phyloP scores from a whole-genome alignment of 2,113 vertebrate genomes.

The Lonchura striata region DNA sequence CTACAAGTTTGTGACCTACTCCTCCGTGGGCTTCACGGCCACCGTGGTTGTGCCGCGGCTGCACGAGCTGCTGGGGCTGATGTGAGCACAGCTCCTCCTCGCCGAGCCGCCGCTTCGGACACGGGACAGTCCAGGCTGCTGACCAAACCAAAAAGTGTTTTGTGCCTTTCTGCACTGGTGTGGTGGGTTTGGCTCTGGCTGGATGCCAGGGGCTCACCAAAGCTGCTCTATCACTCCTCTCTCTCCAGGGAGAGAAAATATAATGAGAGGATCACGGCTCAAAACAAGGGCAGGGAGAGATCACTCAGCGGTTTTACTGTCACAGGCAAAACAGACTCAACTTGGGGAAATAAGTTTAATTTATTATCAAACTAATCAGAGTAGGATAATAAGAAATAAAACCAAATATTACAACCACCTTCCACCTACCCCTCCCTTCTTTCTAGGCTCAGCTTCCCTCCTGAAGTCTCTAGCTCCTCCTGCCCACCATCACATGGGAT shows the following conservation, averaged over 20 bases:
- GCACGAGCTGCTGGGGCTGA: conserved; percentile 77
- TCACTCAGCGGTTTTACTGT: not conserved
- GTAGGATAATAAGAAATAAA: not conserved
- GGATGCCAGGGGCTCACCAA: not conserved
- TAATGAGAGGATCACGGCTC: fast-evolving
- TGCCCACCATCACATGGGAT: not conserved
- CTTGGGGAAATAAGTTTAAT: not conserved
- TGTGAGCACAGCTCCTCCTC: conserved; percentile 61
- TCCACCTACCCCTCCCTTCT: not conserved
- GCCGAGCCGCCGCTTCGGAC: not conserved
- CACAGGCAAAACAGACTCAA: not conserved
- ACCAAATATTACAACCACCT: not conserved
- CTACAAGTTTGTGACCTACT: conserved; percentile 88
- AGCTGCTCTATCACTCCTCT: not conserved
- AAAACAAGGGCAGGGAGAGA: not conserved
- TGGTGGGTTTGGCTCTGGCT: not conserved
- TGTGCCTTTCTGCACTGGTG: conserved; percentile 31
- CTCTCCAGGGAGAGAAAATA: not conserved
- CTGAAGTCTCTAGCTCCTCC: not conserved
- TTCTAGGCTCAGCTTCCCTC: not conserved
- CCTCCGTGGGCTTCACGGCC: conserved; percentile 81
- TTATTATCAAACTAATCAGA: not conserved
- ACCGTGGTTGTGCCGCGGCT: conserved; percentile 81
- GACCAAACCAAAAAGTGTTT: not conserved
- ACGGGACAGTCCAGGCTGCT: fast-evolving